Evolutionary conservation across 2,888 invertebrate genomes (phyloP), one percentile per base, ranked within the genome.

Genomic region (Amiota communis): DNA sequence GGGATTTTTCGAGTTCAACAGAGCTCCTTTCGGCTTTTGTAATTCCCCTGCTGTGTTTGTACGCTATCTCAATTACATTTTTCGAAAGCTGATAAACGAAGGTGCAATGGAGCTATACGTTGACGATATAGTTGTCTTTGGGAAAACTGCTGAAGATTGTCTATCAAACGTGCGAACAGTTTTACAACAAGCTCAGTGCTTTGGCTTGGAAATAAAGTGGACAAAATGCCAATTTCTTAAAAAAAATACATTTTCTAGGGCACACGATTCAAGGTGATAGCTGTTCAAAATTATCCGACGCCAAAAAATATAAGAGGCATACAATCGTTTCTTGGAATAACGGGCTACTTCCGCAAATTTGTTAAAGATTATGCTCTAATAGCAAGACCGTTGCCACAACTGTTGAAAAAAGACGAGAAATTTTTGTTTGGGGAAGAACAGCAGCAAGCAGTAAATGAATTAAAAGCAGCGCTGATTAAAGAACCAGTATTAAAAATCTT

Each of bases 201-300:
- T 71, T 47, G 76, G 76, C 11, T 75, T 79, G 3, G 49, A 74
- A 75, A 78, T 79, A 8, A 79, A 78, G 9, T 79, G 77, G 75
- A 36, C 71, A 8, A 80, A 79, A 72, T 77, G 77, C 20, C 71
- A 51, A n/a, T 51, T 51, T 51, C 53, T 51, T 8, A 51, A 51
- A 51, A 51, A 0, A n/a, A 51, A 80, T 13, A 77, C 77, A 15
- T 72, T 61, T 78, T 9, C 48, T 48, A 73, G 51, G 51, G 11
- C 51, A 51, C 51, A 51, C 51, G 2, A 51, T 51, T 1, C n/a
- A 51, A 51, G 56, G 13, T 64, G 2, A 74, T 70, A 74, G 75
- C 65, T 10, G 73, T 12, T 51, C 12, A 51, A 68, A 74, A 72
- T 46, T 74, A 75, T 56, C 76, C 74, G 17, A 51, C 53, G 53